These are phyloP conservation scores for Tamandua tetradactyla DNA, from an alignment of 2,797 vertebrate genomes.

Conservation along the genomic window DNA sequence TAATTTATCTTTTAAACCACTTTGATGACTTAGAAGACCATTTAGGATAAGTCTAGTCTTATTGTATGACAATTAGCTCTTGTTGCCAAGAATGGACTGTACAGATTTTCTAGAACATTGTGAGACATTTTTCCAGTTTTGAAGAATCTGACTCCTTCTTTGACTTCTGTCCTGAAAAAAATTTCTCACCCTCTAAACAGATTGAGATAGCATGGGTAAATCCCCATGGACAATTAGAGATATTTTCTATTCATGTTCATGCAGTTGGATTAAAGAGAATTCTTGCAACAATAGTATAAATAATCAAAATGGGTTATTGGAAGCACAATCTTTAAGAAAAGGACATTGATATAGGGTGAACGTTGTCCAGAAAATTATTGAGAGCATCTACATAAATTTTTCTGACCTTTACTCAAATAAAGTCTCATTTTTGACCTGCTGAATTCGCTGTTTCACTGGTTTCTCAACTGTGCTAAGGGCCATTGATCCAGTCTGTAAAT, in stretches of 20 bases:
- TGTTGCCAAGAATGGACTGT: constrained; percentile 3
- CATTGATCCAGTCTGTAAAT: constrained; percentile 11
- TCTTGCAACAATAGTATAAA: not conserved
- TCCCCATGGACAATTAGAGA: not conserved
- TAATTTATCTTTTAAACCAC: constrained; percentile 47
- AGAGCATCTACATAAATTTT: not conserved
- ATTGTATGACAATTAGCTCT: constrained; percentile 11
- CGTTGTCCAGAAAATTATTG: not conserved
- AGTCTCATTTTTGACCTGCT: not conserved
- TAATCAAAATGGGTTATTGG: constrained; percentile 1
- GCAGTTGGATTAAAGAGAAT: not conserved
- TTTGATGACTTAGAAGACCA: constrained; percentile 24
- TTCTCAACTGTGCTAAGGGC: not conserved
- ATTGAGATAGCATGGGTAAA: not conserved
- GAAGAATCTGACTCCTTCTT: not conserved
- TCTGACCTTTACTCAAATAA: constrained; percentile 31
- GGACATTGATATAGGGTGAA: not conserved
- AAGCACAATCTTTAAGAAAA: not conserved
- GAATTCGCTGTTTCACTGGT: not conserved
- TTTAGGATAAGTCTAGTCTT: constrained; percentile 37
- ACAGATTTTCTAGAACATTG: not conserved
- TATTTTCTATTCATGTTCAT: constrained; percentile 21
- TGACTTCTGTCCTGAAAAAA: not conserved
- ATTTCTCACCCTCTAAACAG: not conserved
- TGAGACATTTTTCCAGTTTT: constrained; percentile 43